Base-by-base conservation (phyloP, 1,140 invertebrate species). In the Drosophila micromelanica region DNA sequence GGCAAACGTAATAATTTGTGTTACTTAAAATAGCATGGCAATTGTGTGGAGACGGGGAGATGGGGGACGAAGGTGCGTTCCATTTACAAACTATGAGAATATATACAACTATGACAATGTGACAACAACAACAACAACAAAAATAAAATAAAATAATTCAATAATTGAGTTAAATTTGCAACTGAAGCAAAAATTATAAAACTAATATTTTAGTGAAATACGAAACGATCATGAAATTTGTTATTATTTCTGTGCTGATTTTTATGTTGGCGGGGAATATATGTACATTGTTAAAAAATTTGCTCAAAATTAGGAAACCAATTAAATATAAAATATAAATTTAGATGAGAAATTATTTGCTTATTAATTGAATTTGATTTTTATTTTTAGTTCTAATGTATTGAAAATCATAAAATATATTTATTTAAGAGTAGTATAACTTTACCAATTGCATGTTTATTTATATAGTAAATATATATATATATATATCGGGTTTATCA, bases 11-110 rank as follows among this genome's bases (percentile, higher is more conserved):
- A 75, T 70, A 77, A 74, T 60, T 69, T 54, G 60, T 81, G 78
- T 78, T 87, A 86, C 82, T 86, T 78, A 82, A 86, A 86, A 86
- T 87, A 86, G 78, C 81, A 81, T 76, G 82, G 48, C 74, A 81
- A 81, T 70, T 56, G n/a, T n/a, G n/a, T n/a, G n/a, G n/a, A n/a
- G n/a, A n/a, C n/a, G n/a, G n/a, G n/a, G n/a, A n/a, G n/a, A n/a
- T n/a, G n/a, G 48, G 9, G 49, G 35, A 42, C 35, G 32, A 23
- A 56, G 48, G 46, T 42, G 60, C 40, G 48, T 45, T 70, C 60
- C 68, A 70, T 64, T 35, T 4, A 49, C 51, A 73, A 65, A 20
- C 37, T 52, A 57, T 52, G 27, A 13, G 32, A 35, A 35, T 35
- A 7, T 35, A 27, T 52, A 62, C 37, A 45, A 73, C 32, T 67